Base-by-base conservation (phyloP, 1,140 invertebrate species). In the Dryas iulia region DNA sequence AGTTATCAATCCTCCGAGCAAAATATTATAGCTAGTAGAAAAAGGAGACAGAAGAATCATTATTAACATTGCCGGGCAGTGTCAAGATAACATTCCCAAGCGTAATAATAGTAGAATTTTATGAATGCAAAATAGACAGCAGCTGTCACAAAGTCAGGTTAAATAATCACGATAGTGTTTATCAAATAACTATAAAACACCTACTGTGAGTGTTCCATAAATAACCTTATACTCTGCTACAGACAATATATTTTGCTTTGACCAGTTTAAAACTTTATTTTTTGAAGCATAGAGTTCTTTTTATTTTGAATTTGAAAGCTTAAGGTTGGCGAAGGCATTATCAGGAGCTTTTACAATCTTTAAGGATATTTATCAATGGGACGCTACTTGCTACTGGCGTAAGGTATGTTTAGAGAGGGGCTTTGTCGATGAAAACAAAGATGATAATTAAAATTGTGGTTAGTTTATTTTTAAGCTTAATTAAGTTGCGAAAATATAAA, bases 141-240 rank as follows among this genome's bases (percentile, higher is more conserved):
- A 73, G 66, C 84, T 84, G 85, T 87, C 86, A 83, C 71, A 77
- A 75, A 77, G 69, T 78, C 78, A 75, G 71, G 82, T 84, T 90
- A 86, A 90, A 90, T 90, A 89, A 90, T 90, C 87, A 86, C 82
- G 84, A 84, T 87, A 79, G 83, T 82, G 82, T 86, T 89, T 90
- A 91, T 91, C 89, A 86, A 89, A 88, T 87, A 89, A 89, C 87
- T 90, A 85, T 90, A 88, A 89, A 90, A 84, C 83, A 88, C 82
- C 82, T 83, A 81, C 78, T 73, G 82, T 74, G 84, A 82, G 79
- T 72, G 79, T 72, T 78, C 79, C 79, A 91, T 91, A 90, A 91
- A 91, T 91, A 79, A 88, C 81, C 73, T 77, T 77, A 79, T 75
- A 74, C 67, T 71, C 71, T 67, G 71, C 76, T 78, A 71, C 60